These are phyloP conservation scores for Sebastes trivittatus DNA, from an alignment of 2,797 vertebrate species.

Conservation along the genomic window DNA sequence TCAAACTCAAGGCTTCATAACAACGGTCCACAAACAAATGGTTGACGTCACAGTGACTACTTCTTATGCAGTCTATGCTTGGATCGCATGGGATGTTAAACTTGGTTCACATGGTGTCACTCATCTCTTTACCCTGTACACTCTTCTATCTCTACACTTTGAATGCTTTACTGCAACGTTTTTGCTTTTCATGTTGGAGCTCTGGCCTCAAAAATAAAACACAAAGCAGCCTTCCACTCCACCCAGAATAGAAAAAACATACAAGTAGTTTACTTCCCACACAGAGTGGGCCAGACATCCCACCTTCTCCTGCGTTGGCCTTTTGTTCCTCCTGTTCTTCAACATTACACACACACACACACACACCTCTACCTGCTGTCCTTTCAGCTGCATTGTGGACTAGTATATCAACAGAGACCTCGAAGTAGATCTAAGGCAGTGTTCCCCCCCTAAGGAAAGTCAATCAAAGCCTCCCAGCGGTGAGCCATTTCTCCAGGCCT, in stretches of 20 bases:
- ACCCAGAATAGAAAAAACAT: slow-evolving; percentile 61
- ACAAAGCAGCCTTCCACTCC: slow-evolving; percentile 29
- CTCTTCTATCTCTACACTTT: not conserved
- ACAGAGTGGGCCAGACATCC: slow-evolving; percentile 54
- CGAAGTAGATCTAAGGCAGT: slow-evolving; percentile 45
- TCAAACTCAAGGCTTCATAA: no score
- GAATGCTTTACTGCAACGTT: not conserved
- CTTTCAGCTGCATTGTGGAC: slow-evolving; percentile 33
- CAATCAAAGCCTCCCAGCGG: slow-evolving; percentile 77
- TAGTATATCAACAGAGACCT: slow-evolving; percentile 52
- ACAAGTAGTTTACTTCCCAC: slow-evolving; percentile 63
- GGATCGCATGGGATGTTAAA: not conserved
- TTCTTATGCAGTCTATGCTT: no score
- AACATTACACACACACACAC: slow-evolving; percentile 25
- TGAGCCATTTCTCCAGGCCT: slow-evolving; percentile 63
- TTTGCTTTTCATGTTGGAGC: slow-evolving; percentile 19
- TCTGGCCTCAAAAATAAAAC: slow-evolving; percentile 31
- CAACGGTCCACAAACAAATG: no score
- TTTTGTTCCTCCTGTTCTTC: slow-evolving; percentile 48
- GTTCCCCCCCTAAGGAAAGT: slow-evolving; percentile 66
- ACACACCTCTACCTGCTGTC: slow-evolving; percentile 10
- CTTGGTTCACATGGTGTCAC: not conserved
- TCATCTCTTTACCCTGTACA: slow-evolving; percentile 5
- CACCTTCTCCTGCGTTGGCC: slow-evolving; percentile 51
- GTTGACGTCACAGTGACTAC: no score